Conservation (phyloP, 1,140 invertebrate genomes). For the Drosophila nebulosa region DNA sequence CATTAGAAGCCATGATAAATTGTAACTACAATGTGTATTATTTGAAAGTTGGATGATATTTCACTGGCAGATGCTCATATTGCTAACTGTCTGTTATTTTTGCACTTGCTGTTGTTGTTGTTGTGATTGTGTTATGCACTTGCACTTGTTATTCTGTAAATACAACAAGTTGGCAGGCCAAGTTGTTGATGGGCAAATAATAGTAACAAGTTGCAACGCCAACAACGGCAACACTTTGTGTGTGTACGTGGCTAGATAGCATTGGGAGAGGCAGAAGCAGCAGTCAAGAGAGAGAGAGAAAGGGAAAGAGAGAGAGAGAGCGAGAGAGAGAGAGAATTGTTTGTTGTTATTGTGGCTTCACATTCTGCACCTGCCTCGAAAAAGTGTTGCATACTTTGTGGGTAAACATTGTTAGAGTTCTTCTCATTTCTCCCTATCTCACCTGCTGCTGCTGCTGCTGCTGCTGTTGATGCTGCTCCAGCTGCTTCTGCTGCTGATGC, state of each 20-base stretch:
- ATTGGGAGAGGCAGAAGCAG: neutral
- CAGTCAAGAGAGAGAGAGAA: neutral
- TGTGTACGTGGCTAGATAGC: conserved; percentile 43
- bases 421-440: neutral
- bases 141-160: conserved; percentile 46
- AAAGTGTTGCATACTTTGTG: conserved; percentile 1
- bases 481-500: conserved; percentile 10
- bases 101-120: conserved; percentile 14
- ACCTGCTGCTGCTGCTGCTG: neutral
- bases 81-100: conserved; percentile 2
- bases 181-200: conserved; percentile 75
- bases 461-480: conserved; percentile 9
- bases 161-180: conserved; percentile 63
- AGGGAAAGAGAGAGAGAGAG: too few relatives aligned
- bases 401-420: neutral
- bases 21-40: neutral
- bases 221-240: conserved; percentile 37
- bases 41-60: neutral
- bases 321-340: neutral
- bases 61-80: neutral
- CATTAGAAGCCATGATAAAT: too few relatives aligned
- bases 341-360: conserved; percentile 1
- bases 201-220: conserved; percentile 51
- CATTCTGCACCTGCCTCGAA: neutral
- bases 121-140: conserved; percentile 18